These are phyloP conservation scores for Parasteatoda tepidariorum DNA, from an alignment of 1,140 invertebrate species.

Conservation along the genomic window DNA sequence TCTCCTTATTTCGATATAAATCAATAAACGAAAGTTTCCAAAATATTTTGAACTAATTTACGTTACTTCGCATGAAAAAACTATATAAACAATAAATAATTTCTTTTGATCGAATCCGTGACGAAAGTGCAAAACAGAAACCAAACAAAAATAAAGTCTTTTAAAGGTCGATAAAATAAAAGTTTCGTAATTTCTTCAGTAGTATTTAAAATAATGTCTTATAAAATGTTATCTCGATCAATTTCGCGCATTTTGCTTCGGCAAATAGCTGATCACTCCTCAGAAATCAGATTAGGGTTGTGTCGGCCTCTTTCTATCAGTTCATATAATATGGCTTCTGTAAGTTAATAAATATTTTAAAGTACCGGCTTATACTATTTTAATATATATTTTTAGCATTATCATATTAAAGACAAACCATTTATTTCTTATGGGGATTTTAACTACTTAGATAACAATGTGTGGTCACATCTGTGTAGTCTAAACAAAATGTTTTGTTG, in stretches of 20 bases:
- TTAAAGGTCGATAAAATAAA: slow-evolving; percentile 44
- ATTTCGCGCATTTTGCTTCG: slow-evolving; percentile 14
- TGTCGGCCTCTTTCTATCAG: neutral
- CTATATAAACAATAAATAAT: neutral
- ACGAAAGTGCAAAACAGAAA: slow-evolving; percentile 17
- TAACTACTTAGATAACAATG: too few relatives aligned
- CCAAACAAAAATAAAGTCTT: neutral
- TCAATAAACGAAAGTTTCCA: too few relatives aligned
- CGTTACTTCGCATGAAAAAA: too few relatives aligned
- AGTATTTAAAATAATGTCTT: slow-evolving; percentile 20
- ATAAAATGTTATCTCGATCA: slow-evolving; percentile 14
- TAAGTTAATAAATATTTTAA: slow-evolving; percentile 1
- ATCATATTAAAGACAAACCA: too few relatives aligned
- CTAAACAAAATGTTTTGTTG: too few relatives aligned
- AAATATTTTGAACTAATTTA: too few relatives aligned
- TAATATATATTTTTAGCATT: too few relatives aligned
- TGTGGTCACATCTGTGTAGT: too few relatives aligned
- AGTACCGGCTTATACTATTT: too few relatives aligned
- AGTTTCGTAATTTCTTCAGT: neutral
- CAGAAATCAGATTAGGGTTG: neutral
- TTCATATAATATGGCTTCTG: slow-evolving; percentile 1
- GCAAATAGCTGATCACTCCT: neutral
- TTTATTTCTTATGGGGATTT: too few relatives aligned
- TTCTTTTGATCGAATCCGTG: neutral
- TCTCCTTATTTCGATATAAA: too few relatives aligned